Conservation (phyloP, 2,797 vertebrate genomes). For the Periparus ater region DNA sequence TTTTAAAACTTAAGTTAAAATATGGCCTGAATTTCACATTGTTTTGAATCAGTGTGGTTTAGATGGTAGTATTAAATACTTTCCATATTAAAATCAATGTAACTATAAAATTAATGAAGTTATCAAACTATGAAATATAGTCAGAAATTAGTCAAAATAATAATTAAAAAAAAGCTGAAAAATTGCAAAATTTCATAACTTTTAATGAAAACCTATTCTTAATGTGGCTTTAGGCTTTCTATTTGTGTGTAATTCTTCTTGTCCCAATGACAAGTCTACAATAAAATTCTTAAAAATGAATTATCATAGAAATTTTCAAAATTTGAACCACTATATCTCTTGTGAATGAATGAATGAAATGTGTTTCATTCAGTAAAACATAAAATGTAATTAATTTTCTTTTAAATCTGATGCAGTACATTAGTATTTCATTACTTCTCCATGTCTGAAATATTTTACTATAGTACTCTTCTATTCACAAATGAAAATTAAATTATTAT, state of each 20-base stretch:
- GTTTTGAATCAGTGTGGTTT: neutral
- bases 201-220: neutral
- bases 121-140: neutral
- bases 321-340: neutral
- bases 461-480: neutral
- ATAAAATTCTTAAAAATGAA: neutral
- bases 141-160: neutral
- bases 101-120: neutral
- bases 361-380: neutral
- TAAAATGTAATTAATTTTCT: neutral
- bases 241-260: neutral
- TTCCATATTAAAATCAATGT: neutral
- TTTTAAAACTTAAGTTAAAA: neutral
- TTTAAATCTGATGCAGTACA: neutral
- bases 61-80: neutral
- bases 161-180: neutral
- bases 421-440: neutral
- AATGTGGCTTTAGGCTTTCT: neutral
- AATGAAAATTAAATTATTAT: neutral
- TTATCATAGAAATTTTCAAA: neutral
- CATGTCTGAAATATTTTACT: neutral
- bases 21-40: neutral
- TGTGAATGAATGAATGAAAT: neutral
- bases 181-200: neutral
- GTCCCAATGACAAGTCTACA: neutral